phyloP scores from a whole-genome alignment of 2,797 vertebrate species.

The Odontamblyopus rebecca region DNA sequence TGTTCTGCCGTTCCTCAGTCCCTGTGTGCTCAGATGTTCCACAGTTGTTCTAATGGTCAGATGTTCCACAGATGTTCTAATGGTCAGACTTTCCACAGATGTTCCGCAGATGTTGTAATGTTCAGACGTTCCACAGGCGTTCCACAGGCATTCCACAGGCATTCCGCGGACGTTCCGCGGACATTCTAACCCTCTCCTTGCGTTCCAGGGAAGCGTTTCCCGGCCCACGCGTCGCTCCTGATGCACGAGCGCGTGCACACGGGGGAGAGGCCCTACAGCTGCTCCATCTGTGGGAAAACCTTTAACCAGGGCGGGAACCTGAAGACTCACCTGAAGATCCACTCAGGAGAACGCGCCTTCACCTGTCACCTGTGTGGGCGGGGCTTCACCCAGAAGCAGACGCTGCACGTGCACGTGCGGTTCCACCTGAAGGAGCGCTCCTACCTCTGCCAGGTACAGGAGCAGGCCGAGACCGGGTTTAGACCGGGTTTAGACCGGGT shows the following conservation, averaged over 20 bases:
- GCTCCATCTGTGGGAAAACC: constrained; percentile 48
- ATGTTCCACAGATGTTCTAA: neutral
- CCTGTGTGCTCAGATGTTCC: too few relatives aligned
- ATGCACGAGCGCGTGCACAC: constrained; percentile 57
- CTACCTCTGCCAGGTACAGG: constrained; percentile 33
- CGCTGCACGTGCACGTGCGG: constrained; percentile 59
- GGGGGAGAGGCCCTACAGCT: constrained; percentile 57
- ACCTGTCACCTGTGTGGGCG: constrained; percentile 62
- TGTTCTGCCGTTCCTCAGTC: too few relatives aligned
- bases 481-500: too few relatives aligned
- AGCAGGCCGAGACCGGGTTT: neutral
- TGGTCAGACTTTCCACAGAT: too few relatives aligned
- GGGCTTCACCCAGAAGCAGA: constrained; percentile 50
- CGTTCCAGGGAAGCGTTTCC: constrained; percentile 29
- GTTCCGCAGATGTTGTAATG: too few relatives aligned
- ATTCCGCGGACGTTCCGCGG: too few relatives aligned
- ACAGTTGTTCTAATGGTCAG: too few relatives aligned
- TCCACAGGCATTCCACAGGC: too few relatives aligned
- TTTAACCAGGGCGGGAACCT: constrained; percentile 64
- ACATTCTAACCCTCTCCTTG: too few relatives aligned
- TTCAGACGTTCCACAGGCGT: too few relatives aligned
- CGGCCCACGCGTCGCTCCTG: constrained; percentile 30
- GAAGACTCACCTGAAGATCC: constrained; percentile 65
- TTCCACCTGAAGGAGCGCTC: constrained; percentile 66
- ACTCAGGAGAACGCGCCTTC: constrained; percentile 52